A percentile compares a stretch with the other conserved stretches of the same genome.
phyloP scores from a whole-genome alignment of 2,888 invertebrate genomes.

The Caenorhabditis sp. region DNA sequence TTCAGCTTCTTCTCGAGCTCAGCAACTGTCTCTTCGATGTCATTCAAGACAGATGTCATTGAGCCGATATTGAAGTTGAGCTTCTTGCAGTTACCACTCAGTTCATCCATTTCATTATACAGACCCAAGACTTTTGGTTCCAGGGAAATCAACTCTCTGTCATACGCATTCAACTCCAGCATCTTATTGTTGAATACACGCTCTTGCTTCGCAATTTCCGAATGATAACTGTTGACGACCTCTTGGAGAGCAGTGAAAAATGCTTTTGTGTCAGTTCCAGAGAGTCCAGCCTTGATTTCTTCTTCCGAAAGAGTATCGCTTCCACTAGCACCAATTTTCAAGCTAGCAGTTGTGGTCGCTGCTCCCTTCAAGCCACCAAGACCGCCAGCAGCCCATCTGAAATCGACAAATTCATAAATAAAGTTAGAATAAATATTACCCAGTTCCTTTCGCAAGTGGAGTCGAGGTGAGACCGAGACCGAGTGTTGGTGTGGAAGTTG shows the following conservation, averaged over 20 bases:
- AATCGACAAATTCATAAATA: background rate
- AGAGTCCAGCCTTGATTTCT: conserved; percentile 64
- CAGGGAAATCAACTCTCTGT: conserved; percentile 56
- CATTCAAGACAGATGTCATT: conserved; percentile 64
- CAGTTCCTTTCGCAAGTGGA: conserved; percentile 55
- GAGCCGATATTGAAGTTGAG: conserved; percentile 61
- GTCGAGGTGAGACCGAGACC: conserved; percentile 35
- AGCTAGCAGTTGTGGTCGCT: conserved; percentile 10
- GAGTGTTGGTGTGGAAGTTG: conserved; percentile 2
- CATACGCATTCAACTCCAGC: conserved; percentile 56
- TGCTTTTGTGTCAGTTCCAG: conserved; percentile 55
- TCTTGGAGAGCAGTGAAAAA: conserved; percentile 63
- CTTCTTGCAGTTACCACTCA: conserved; percentile 57
- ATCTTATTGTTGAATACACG: conserved; percentile 60
- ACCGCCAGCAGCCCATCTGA: conserved; percentile 56
- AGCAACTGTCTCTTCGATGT: conserved; percentile 59
- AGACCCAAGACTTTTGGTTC: conserved; percentile 66
- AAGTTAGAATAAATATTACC: conserved; percentile 20
- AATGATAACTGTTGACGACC: conserved; percentile 61
- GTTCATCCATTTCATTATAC: conserved; percentile 59
- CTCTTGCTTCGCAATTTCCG: conserved; percentile 61
- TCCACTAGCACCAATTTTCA: conserved; percentile 65
- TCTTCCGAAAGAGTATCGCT: conserved; percentile 60
- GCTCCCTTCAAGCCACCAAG: conserved; percentile 56
- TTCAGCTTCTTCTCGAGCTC: conserved; percentile 64